A percentile compares a stretch with the other conserved stretches of the same genome.
Evolutionary conservation across 2,113 vertebrate genomes (phyloP).

Genomic region (Periophthalmus modestus): DNA sequence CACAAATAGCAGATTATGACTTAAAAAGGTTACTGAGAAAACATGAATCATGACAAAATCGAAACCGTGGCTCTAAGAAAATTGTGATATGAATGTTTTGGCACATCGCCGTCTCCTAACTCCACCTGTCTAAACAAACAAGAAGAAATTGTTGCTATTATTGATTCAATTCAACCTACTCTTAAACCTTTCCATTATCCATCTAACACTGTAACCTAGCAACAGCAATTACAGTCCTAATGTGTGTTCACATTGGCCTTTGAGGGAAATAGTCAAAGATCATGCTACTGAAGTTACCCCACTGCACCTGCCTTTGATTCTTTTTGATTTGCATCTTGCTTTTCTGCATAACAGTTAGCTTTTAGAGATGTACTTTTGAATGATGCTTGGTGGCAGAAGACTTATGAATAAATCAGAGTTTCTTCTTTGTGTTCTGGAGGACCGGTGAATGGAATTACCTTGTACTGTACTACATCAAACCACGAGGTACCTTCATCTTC

Average conservation of each 20-base stretch:
- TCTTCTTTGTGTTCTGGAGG: conserved; percentile 61
- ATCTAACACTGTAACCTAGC: neutral
- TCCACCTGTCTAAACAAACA: neutral
- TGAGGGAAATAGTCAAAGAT: neutral
- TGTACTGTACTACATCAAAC: conserved; percentile 55
- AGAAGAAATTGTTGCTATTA: neutral
- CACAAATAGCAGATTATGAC: too few species aligned
- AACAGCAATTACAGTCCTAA: neutral
- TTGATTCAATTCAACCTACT: neutral
- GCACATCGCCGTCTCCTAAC: too few species aligned
- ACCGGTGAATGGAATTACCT: conserved; percentile 66
- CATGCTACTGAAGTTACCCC: neutral
- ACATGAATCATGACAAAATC: too few species aligned
- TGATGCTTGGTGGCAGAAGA: conserved; percentile 64
- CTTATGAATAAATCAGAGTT: conserved; percentile 78
- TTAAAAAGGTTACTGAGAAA: too few species aligned
- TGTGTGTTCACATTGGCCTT: neutral
- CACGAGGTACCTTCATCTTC: conserved; percentile 49
- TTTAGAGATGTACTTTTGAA: conserved; percentile 58
- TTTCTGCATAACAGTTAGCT: conserved; percentile 57
- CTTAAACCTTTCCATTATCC: neutral
- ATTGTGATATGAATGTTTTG: too few species aligned
- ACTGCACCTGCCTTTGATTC: conserved; percentile 57
- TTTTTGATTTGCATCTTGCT: conserved; percentile 66
- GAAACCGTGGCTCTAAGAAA: too few species aligned